These are phyloP conservation scores for Dipodomys spectabilis DNA, from an alignment of 2,113 vertebrate species.

Conservation along the genomic window DNA sequence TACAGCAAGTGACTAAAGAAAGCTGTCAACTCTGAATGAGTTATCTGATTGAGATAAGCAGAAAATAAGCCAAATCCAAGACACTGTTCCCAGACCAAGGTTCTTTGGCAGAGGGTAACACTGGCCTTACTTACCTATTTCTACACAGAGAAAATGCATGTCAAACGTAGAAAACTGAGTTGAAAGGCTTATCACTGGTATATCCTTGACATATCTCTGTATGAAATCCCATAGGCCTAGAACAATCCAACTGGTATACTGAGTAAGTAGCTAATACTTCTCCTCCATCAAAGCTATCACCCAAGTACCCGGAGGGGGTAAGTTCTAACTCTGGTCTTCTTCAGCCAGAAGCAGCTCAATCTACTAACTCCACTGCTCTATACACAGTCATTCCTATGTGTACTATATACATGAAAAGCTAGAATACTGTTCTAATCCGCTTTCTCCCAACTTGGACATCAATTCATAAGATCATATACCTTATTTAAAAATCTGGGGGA, in stretches of 20 bases:
- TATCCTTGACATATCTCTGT: neutral
- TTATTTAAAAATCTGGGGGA: neutral
- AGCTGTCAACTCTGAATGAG: neutral
- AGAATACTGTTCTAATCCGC: neutral
- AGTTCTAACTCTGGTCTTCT: neutral
- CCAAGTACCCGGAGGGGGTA: too few species aligned
- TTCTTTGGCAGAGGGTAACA: neutral
- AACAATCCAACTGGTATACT: neutral
- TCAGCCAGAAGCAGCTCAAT: neutral
- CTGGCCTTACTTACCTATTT: neutral
- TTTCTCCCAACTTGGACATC: neutral
- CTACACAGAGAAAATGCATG: conserved; percentile 4
- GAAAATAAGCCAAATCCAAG: neutral
- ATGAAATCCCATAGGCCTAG: neutral
- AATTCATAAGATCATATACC: neutral
- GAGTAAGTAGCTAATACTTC: neutral
- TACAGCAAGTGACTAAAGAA: neutral
- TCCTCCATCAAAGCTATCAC: neutral
- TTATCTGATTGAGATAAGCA: neutral
- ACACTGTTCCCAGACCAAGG: neutral
- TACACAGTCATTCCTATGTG: neutral
- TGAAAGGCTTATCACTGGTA: neutral
- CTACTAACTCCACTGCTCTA: neutral
- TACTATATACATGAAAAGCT: neutral
- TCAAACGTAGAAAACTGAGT: neutral